Evolutionary conservation across 2,888 invertebrate genomes (phyloP).

Genomic region (Cryptophagus acutangulus): DNA sequence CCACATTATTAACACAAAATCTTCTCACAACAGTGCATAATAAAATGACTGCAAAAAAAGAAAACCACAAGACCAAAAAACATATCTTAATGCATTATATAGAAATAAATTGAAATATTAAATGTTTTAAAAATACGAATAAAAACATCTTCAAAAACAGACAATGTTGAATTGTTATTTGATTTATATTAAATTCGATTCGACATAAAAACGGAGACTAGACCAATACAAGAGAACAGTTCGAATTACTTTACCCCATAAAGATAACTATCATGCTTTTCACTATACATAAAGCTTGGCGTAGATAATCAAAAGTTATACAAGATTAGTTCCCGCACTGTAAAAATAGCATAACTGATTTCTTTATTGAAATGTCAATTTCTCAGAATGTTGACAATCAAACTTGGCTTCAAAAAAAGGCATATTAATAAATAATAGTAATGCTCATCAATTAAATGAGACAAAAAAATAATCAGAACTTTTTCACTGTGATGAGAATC

Average conservation of each 20-base stretch:
- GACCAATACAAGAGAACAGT: conserved; percentile 2
- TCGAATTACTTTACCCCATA: conserved; percentile 6
- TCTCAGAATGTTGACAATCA: conserved; percentile 31
- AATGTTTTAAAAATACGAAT: not conserved
- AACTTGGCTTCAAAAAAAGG: too few relatives aligned
- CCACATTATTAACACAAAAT: too few relatives aligned
- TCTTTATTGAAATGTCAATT: conserved; percentile 36
- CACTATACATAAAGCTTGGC: conserved; percentile 14
- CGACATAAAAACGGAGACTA: not conserved
- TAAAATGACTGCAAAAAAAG: too few relatives aligned
- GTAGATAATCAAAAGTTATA: conserved; percentile 33
- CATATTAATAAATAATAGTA: too few relatives aligned
- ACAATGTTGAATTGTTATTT: too few relatives aligned
- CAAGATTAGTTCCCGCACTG: conserved; percentile 31
- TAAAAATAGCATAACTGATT: conserved; percentile 34
- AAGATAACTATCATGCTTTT: not conserved
- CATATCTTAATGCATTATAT: too few relatives aligned
- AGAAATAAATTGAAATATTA: not conserved
- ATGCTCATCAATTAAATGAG: too few relatives aligned
- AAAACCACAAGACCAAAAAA: too few relatives aligned
- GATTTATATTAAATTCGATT: conserved; percentile 2
- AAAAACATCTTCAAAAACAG: too few relatives aligned
- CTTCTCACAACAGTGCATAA: too few relatives aligned
- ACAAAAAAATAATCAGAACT: too few relatives aligned
- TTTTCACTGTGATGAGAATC: too few relatives aligned